Evolutionary conservation across 2,888 invertebrate genomes (phyloP), one percentile per base, ranked within the genome.

Genomic region (Tenthredo notha): DNA sequence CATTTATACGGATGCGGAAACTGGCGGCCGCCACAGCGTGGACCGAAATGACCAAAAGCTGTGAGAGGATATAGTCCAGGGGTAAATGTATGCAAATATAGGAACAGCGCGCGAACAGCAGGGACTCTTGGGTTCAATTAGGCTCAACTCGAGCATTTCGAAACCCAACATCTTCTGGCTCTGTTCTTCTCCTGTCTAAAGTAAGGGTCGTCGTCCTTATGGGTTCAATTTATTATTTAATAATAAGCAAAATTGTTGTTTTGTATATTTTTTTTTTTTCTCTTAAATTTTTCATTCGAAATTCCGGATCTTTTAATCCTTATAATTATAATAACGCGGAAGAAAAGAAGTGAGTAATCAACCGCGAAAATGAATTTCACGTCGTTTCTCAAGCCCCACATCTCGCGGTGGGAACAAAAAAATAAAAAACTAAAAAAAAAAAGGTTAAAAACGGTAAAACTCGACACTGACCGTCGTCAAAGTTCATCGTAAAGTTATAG

Each of bases 41-140:
- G 61, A 21, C 61, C 61, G 61, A 61, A 25, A 61, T 61, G 61
- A 61, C 25, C 61, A 25, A 61, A 21, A 61, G 61, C 25, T 61
- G 4, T 0, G 61, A 61, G 25, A 61, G 61, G 21, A 61, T 25
- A 12, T 3, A 18, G 33, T 70, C 15, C 33, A 18, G 70, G 70
- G 37, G 70, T 70, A 70, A 70, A 70, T 70, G 37, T 70, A 70
- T 70, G 70, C 70, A 70, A 70, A 70, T 70, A 70, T 37, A 70
- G 70, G n/a, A 70, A 54, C 54, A n/a, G 4, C 18, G 70, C n/a
- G 70, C 37, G 70, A 70, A 70, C 70, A 70, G 25, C 29, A 33
- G 29, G 15, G 9, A 15, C 37, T 37, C 37, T 1, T 37, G 70
- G 70, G 70, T 70, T 70, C 70, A 70, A 70, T 70, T 70, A 70